These are phyloP conservation scores for Epinephelus malabaricus DNA, from an alignment of 2,797 vertebrate genomes.

Conservation along the genomic window DNA sequence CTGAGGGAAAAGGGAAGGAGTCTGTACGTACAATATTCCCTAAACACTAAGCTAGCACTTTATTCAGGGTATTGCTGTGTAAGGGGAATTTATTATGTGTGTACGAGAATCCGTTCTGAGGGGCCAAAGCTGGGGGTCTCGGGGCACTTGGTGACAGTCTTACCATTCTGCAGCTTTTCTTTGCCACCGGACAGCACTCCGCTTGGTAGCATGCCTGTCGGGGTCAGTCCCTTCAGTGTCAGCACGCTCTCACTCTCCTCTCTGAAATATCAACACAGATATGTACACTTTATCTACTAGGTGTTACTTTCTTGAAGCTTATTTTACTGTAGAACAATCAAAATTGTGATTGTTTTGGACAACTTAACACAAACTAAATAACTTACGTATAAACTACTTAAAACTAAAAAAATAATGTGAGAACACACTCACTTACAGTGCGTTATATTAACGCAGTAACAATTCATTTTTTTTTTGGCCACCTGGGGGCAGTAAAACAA, in stretches of 20 bases:
- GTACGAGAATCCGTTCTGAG: conserved; percentile 27
- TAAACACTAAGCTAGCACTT: conserved; percentile 59
- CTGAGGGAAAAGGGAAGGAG: neutral
- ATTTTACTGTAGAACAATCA: neutral
- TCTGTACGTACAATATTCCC: conserved; percentile 15
- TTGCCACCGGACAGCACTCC: conserved; percentile 98
- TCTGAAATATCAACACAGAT: conserved; percentile 78
- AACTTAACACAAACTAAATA: neutral
- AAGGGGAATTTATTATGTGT: conserved; percentile 19
- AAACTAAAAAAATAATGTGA: no score
- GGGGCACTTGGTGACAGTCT: conserved; percentile 71
- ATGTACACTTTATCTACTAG: neutral
- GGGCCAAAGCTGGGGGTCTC: conserved; percentile 31
- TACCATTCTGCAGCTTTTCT: conserved; percentile 98
- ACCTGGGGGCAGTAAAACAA: no score
- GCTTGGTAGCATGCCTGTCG: conserved; percentile 98
- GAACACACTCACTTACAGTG: no score
- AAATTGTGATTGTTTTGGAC: neutral
- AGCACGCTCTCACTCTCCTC: conserved; percentile 99
- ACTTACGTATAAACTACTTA: no score
- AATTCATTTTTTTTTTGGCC: no score
- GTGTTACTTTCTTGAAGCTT: neutral
- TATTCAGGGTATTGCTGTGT: conserved; percentile 34
- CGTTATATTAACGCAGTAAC: no score
- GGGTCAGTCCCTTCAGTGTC: conserved; percentile 97